A percentile compares a stretch with the other conserved stretches of the same genome.
These are phyloP conservation scores for Betta splendens DNA, from an alignment of 2,797 vertebrate genomes.

Conservation along the genomic window DNA sequence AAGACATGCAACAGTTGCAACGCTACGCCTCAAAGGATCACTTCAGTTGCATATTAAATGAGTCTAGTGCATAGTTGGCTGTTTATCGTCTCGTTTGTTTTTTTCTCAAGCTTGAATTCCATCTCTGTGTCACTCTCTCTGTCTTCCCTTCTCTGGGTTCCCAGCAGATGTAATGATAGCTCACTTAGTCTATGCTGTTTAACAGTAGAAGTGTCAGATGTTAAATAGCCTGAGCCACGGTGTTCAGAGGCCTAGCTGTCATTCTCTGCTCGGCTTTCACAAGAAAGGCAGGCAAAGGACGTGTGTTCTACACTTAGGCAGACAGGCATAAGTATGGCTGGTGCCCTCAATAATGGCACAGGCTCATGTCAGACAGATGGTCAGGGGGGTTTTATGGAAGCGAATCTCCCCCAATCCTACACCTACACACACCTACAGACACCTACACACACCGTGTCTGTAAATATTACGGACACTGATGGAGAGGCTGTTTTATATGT, in stretches of 20 bases:
- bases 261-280: conserved; percentile 15
- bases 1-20: neutral
- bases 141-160: conserved; percentile 12
- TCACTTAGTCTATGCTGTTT: conserved; percentile 17
- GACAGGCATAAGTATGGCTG: conserved; percentile 17
- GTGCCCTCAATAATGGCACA: conserved; percentile 60
- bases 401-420: neutral
- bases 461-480: too few species aligned
- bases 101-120: neutral
- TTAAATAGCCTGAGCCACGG: conserved; percentile 14
- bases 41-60: conserved; percentile 1
- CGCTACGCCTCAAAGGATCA: neutral
- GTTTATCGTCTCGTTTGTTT: neutral
- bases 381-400: conserved; percentile 58
- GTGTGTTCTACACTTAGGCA: neutral
- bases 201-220: conserved; percentile 24
- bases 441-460: neutral
- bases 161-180: conserved; percentile 23
- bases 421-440: conserved; percentile 18
- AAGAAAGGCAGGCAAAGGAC: conserved; percentile 10
- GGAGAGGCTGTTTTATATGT: conserved; percentile 16
- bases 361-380: conserved; percentile 73
- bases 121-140: conserved; percentile 5
- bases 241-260: conserved; percentile 26
- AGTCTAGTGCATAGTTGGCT: neutral